These are phyloP conservation scores for Polyergus mexicanus DNA, from an alignment of 1,140 invertebrate genomes.

Conservation along the genomic window DNA sequence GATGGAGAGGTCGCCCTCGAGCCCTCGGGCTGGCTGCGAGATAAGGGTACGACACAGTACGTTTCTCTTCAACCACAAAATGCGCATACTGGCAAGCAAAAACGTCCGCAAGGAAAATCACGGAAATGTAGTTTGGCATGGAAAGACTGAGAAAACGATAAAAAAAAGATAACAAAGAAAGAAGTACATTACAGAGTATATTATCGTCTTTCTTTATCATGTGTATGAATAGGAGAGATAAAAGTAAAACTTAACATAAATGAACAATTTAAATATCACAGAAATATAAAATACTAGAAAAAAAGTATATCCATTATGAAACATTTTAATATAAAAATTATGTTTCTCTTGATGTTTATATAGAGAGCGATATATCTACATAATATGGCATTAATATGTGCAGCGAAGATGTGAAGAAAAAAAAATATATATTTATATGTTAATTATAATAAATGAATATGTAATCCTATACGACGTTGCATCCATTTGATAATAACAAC, in stretches of 20 bases:
- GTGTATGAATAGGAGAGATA: neutral
- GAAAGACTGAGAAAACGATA: constrained; percentile 24
- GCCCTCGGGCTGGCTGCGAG: constrained; percentile 28
- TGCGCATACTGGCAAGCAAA: constrained; percentile 46
- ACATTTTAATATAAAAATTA: neutral
- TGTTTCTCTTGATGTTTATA: too few relatives aligned
- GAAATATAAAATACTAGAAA: neutral
- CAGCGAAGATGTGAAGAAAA: too few relatives aligned
- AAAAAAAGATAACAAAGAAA: neutral
- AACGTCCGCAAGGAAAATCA: constrained; percentile 51
- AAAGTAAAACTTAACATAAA: neutral
- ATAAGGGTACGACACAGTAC: constrained; percentile 63
- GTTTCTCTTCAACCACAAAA: constrained; percentile 53
- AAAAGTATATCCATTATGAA: neutral
- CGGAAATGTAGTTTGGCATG: constrained; percentile 51
- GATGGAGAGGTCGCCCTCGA: constrained; percentile 42
- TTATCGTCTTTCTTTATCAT: constrained; percentile 17
- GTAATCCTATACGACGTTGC: neutral
- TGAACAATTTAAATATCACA: neutral
- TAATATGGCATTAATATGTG: too few relatives aligned
- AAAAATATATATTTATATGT: too few relatives aligned
- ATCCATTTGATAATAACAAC: neutral
- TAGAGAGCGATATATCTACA: too few relatives aligned
- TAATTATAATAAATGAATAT: too few relatives aligned
- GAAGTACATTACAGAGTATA: neutral